Conservation (phyloP, 2,888 invertebrate genomes). For the Xanthia togata region DNA sequence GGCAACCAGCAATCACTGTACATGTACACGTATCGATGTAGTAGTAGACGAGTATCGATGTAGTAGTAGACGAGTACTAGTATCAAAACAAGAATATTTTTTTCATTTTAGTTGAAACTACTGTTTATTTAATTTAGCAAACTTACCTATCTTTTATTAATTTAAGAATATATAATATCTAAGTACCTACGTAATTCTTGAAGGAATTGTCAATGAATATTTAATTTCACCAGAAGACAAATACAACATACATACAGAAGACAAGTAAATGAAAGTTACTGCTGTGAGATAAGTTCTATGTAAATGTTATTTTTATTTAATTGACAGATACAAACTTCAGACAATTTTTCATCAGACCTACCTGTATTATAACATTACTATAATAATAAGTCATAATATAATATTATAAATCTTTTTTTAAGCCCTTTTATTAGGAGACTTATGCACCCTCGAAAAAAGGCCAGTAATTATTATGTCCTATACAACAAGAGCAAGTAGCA, state of each 20-base stretch:
- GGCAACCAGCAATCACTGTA: not conserved
- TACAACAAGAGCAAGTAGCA: not conserved
- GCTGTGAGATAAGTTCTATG: conserved; percentile 24
- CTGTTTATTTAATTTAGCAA: too few species aligned
- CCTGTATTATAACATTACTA: conserved; percentile 51
- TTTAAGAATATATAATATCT: not conserved
- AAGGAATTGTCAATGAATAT: not conserved
- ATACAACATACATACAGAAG: too few species aligned
- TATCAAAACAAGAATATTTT: not conserved
- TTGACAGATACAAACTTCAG: conserved; percentile 16
- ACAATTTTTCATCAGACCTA: conserved; percentile 46
- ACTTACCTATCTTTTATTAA: too few species aligned
- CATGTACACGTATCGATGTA: too few species aligned
- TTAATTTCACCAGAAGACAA: conserved; percentile 9
- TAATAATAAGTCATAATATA: conserved; percentile 50
- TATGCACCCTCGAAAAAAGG: not conserved
- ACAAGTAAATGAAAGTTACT: too few species aligned
- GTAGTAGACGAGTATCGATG: too few species aligned
- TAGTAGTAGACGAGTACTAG: not conserved
- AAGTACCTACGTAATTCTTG: not conserved
- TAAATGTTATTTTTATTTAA: conserved; percentile 15
- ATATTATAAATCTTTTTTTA: conserved; percentile 38
- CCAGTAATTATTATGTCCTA: not conserved
- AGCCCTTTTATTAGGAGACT: not conserved
- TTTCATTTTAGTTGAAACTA: not conserved